A percentile compares a stretch with the other conserved stretches of the same genome.
Conservation (phyloP, 1,140 invertebrate genomes). For the Drosophila neocordata region DNA sequence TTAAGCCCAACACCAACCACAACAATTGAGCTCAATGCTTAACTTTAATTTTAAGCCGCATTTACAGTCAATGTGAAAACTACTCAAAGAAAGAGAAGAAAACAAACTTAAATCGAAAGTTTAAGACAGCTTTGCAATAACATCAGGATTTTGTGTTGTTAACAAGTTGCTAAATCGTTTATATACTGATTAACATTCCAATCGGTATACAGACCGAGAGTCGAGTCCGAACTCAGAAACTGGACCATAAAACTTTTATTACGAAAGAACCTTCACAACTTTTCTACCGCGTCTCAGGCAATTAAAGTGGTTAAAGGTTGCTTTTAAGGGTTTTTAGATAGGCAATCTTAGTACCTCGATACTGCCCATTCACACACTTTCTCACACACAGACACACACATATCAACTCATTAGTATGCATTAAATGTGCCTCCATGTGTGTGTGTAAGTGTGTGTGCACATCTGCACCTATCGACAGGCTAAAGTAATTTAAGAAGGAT, state of each 20-base stretch:
- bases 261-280: not conserved
- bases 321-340: conserved; percentile 4
- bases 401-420: conserved; percentile 63
- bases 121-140: not conserved
- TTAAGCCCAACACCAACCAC: conserved; percentile 1
- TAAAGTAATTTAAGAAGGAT: conserved; percentile 65
- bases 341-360: conserved; percentile 2
- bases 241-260: conserved; percentile 3
- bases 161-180: conserved; percentile 1
- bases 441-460: not conserved
- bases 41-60: conserved; percentile 15
- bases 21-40: conserved; percentile 2
- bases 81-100: not conserved
- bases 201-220: not conserved
- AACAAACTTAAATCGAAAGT: conserved; percentile 9
- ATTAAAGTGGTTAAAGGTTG: conserved; percentile 6
- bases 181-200: not conserved
- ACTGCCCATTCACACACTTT: not conserved
- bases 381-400: not conserved
- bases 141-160: not conserved
- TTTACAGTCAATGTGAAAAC: conserved; percentile 15
- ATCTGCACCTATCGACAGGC: conserved; percentile 26
- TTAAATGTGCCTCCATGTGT: conserved; percentile 42
- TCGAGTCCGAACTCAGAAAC: not conserved
- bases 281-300: not conserved